A percentile compares a stretch with the other conserved stretches of the same genome.
phyloP scores from a whole-genome alignment of 2,888 invertebrate genomes.

The Scelioninae gen. 1 region DNA sequence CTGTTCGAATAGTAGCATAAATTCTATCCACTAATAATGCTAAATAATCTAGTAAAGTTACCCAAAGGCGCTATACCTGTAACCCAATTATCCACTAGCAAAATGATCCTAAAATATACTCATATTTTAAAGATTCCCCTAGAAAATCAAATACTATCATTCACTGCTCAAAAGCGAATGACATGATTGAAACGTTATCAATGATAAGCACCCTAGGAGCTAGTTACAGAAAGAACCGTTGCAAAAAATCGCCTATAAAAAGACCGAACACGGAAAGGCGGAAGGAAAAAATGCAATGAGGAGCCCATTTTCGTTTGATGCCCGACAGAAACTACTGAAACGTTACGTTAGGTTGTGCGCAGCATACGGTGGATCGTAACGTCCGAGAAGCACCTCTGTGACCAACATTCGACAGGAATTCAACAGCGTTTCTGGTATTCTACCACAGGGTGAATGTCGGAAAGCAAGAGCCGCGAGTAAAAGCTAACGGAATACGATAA shows the following conservation, averaged over 20 bases:
- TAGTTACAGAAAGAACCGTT: conserved; percentile 25
- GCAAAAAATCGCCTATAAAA: not conserved
- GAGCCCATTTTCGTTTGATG: conserved; percentile 39
- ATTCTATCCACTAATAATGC: no score
- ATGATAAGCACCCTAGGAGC: no score
- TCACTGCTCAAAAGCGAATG: no score
- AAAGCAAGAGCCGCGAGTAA: conserved; percentile 67
- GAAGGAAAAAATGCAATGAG: conserved; percentile 6
- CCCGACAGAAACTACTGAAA: conserved; percentile 45
- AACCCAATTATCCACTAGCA: no score
- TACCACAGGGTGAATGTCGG: conserved; percentile 60
- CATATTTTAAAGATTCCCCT: no score
- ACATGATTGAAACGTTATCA: no score
- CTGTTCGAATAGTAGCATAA: no score
- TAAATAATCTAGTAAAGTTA: no score
- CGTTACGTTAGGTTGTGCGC: conserved; percentile 27
- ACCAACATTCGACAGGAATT: conserved; percentile 59
- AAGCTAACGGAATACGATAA: conserved; percentile 64
- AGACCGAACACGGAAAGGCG: no score
- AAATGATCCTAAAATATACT: no score
- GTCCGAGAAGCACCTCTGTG: conserved; percentile 42
- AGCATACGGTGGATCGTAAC: conserved; percentile 38
- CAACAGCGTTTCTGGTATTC: conserved; percentile 56
- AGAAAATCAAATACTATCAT: no score
- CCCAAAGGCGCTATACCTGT: no score